These are phyloP conservation scores for Microcebus lehilahytsara DNA, from an alignment of 2,113 vertebrate species.

Conservation along the genomic window DNA sequence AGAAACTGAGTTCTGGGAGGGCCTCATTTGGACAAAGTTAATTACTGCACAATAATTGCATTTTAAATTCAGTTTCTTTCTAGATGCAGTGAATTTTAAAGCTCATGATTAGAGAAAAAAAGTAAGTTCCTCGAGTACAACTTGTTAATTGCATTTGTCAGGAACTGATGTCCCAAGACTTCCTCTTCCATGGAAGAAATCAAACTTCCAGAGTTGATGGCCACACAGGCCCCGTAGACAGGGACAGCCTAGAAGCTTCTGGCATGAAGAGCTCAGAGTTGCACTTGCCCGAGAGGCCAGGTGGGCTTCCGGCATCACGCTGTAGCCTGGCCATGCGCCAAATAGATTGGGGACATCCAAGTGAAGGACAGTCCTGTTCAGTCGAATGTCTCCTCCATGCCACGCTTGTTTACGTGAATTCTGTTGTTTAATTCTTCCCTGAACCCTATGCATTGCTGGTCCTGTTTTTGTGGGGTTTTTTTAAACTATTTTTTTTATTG, in stretches of 20 bases:
- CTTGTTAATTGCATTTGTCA: constrained; percentile 69
- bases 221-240: fast-evolving
- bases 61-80: constrained; percentile 75
- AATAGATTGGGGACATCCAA: fast-evolving
- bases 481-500: not conserved
- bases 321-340: fast-evolving
- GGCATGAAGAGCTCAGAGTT: fast-evolving
- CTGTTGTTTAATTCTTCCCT: not conserved
- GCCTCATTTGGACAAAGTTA: constrained; percentile 77
- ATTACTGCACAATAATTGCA: constrained; percentile 72
- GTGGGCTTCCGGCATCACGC: fast-evolving
- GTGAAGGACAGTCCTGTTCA: fast-evolving
- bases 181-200: not conserved
- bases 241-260: not conserved
- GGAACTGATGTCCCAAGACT: constrained; percentile 6
- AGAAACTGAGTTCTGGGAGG: constrained; percentile 65
- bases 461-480: not conserved
- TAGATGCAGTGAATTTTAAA: constrained; percentile 71
- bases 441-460: fast-evolving
- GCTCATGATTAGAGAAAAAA: constrained; percentile 20
- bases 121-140: constrained; percentile 67
- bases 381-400: fast-evolving
- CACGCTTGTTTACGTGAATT: not conserved
- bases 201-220: not conserved
- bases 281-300: fast-evolving